Evolutionary conservation across 2,888 invertebrate species (phyloP).

Genomic region (Dascillus cervinus): DNA sequence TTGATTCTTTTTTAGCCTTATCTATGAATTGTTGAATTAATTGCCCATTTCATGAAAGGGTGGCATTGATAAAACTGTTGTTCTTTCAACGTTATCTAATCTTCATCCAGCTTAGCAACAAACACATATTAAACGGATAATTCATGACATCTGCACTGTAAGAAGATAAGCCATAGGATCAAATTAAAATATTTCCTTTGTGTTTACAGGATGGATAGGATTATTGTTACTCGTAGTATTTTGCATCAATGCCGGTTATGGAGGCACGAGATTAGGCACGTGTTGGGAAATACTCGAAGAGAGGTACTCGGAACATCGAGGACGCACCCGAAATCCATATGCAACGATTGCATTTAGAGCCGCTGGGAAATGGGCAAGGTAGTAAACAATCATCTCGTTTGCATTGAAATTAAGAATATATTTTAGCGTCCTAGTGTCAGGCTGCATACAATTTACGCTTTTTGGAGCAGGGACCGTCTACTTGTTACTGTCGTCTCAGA

Average conservation of each 20-base stretch:
- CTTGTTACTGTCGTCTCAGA: slow-evolving; percentile 57
- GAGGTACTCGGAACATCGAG: slow-evolving; percentile 53
- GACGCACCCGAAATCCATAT: slow-evolving; percentile 57
- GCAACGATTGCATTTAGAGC: slow-evolving; percentile 59
- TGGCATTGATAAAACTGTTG: too few species aligned
- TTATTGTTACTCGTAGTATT: slow-evolving; percentile 52
- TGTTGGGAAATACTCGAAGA: slow-evolving; percentile 65
- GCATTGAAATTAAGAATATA: not conserved
- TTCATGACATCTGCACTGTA: too few species aligned
- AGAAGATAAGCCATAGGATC: too few species aligned
- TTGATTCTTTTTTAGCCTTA: too few species aligned
- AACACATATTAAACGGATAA: too few species aligned
- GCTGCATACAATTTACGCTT: slow-evolving; percentile 54
- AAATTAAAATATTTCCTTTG: not conserved
- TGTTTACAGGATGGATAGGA: slow-evolving; percentile 56
- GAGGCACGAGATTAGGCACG: slow-evolving; percentile 57
- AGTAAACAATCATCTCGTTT: slow-evolving; percentile 10
- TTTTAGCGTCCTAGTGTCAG: slow-evolving; percentile 46
- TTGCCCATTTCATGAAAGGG: too few species aligned
- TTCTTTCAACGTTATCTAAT: too few species aligned
- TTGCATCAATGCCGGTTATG: slow-evolving; percentile 55
- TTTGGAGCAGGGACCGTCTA: slow-evolving; percentile 63
- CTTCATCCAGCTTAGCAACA: too few species aligned
- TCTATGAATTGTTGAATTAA: too few species aligned
- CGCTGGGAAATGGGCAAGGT: slow-evolving; percentile 54